A percentile compares a stretch with the other conserved stretches of the same genome.
Evolutionary conservation across 2,113 vertebrate species (phyloP).

Genomic region (Myiagra hebetior): DNA sequence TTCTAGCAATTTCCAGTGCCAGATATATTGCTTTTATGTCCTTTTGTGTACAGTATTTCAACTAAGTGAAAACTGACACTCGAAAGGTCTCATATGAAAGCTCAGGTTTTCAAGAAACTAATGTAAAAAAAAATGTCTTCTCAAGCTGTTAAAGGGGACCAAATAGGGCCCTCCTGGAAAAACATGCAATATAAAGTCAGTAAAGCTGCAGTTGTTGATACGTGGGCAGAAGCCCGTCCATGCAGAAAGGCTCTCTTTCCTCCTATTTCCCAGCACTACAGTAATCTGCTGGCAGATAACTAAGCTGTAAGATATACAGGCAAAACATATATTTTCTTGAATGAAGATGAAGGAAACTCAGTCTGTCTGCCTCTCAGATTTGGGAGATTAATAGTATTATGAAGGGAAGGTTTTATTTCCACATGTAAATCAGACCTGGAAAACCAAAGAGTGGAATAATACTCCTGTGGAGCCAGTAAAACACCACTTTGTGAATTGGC

Average conservation of each 20-base stretch:
- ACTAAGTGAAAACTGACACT: conserved; percentile 13
- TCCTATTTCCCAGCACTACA: neutral
- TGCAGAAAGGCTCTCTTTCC: neutral
- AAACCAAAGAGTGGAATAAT: neutral
- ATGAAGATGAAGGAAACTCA: neutral
- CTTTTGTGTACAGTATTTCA: neutral
- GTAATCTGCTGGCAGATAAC: neutral
- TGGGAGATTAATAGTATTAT: neutral
- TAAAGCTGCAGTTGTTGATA: neutral
- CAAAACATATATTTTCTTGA: neutral
- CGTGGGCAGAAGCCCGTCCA: neutral
- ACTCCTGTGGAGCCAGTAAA: neutral
- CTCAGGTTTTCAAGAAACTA: neutral
- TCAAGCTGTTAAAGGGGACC: neutral
- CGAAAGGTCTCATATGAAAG: neutral
- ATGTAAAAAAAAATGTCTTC: neutral
- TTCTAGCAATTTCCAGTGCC: conserved; percentile 23
- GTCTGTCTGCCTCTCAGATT: neutral
- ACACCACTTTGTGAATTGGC: neutral
- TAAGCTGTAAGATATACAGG: neutral
- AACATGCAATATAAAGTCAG: neutral
- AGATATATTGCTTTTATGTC: conserved; percentile 28
- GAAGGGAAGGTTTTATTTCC: conserved; percentile 6
- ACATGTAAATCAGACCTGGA: neutral
- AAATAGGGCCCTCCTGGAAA: neutral